phyloP scores from a whole-genome alignment of 2,113 vertebrate genomes.

The Gobiocypris rarus region DNA sequence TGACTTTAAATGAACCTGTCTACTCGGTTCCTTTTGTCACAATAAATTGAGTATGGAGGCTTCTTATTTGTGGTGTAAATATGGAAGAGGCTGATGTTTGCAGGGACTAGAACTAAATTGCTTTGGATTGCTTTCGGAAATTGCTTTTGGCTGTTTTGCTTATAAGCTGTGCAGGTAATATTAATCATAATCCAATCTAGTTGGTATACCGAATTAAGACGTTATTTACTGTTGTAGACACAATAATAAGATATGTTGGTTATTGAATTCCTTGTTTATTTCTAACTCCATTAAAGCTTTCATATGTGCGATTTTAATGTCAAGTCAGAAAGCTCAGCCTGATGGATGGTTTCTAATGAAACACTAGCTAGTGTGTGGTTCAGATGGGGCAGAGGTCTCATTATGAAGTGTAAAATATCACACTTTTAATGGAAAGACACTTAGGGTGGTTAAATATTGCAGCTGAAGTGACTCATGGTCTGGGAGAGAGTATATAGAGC shows the following conservation, averaged over 20 bases:
- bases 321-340: not conserved
- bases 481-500: not conserved
- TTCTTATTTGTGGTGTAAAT: not conserved
- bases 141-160: not conserved
- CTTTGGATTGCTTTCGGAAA: constrained; percentile 1
- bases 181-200: not conserved
- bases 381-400: not conserved
- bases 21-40: not conserved
- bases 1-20: not conserved
- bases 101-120: not conserved
- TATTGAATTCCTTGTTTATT: not conserved
- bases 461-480: not conserved
- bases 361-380: not conserved
- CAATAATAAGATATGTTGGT: not conserved
- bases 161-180: not conserved
- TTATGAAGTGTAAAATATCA: constrained; percentile 35
- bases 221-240: not conserved
- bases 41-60: not conserved
- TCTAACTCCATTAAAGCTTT: not conserved
- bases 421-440: constrained; percentile 9
- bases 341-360: not conserved
- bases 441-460: not conserved
- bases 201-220: not conserved
- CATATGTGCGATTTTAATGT: not conserved
- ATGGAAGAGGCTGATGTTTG: not conserved